A percentile compares a stretch with the other conserved stretches of the same genome.
Conservation (phyloP, 2,888 invertebrate species). For the Mesoligia furuncula region DNA sequence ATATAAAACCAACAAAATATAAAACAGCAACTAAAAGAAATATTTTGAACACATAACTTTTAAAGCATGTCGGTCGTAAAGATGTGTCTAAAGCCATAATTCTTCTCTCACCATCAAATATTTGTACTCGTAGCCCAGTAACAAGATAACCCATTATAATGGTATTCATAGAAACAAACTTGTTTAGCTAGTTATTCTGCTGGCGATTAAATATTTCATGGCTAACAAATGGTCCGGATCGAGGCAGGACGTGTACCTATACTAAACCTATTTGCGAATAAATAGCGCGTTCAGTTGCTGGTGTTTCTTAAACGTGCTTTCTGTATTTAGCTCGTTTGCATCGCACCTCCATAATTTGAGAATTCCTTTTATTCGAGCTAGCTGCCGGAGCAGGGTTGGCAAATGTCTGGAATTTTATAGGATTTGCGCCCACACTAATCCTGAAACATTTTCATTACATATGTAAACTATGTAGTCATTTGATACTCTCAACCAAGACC, state of each 20-base stretch:
- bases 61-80: slow-evolving; percentile 8
- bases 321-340: slow-evolving; percentile 70
- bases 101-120: slow-evolving; percentile 47
- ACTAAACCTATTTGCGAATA: slow-evolving; percentile 60
- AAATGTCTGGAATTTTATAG: slow-evolving; percentile 3
- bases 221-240: slow-evolving; percentile 46
- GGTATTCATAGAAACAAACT: slow-evolving; percentile 61
- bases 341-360: slow-evolving; percentile 69
- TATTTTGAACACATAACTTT: slow-evolving; percentile 21
- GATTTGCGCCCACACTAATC: not conserved
- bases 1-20: not conserved
- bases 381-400: slow-evolving; percentile 56
- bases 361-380: slow-evolving; percentile 66
- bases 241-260: slow-evolving; percentile 37
- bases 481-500: not conserved
- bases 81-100: slow-evolving; percentile 54
- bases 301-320: slow-evolving; percentile 65
- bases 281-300: slow-evolving; percentile 60
- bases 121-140: slow-evolving; percentile 61
- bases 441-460: not conserved
- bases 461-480: not conserved
- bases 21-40: not conserved
- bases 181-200: slow-evolving; percentile 45
- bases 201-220: slow-evolving; percentile 51
- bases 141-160: slow-evolving; percentile 60